Conservation (phyloP, 2,113 vertebrate species). For the Planiliza haematocheilus region DNA sequence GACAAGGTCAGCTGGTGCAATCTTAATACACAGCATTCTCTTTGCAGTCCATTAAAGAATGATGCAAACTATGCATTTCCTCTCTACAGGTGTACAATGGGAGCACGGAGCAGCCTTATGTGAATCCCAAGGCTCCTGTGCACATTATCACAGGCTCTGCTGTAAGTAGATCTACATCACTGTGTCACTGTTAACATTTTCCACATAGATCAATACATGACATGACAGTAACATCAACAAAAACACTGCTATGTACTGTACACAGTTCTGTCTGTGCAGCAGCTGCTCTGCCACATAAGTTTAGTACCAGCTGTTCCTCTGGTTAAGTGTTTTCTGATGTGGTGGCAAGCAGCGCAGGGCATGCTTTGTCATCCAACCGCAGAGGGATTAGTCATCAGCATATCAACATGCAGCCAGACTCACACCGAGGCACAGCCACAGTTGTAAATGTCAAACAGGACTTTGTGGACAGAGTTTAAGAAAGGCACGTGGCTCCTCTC, state of each 20-base stretch:
- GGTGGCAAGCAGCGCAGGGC: constrained; percentile 47
- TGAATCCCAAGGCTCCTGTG: constrained; percentile 87
- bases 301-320: constrained; percentile 59
- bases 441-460: constrained; percentile 57
- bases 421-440: constrained; percentile 47
- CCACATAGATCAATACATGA: constrained; percentile 9
- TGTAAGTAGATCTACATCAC: constrained; percentile 79
- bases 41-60: not conserved
- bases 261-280: constrained; percentile 41
- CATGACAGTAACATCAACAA: constrained; percentile 48
- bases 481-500: constrained; percentile 22
- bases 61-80: constrained; percentile 9
- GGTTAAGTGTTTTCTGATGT: constrained; percentile 67
- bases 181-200: constrained; percentile 8
- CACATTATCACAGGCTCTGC: constrained; percentile 92
- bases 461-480: constrained; percentile 21
- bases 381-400: constrained; percentile 64
- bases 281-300: constrained; percentile 44
- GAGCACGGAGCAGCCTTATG: constrained; percentile 84
- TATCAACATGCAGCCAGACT: constrained; percentile 50
- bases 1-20: constrained; percentile 82
- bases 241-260: constrained; percentile 54
- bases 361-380: constrained; percentile 59
- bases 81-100: constrained; percentile 88
- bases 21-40: not conserved